Evolutionary conservation across 2,888 invertebrate genomes (phyloP), one percentile per base, ranked within the genome.

Genomic region (Lepidocyrtinus sp.): DNA sequence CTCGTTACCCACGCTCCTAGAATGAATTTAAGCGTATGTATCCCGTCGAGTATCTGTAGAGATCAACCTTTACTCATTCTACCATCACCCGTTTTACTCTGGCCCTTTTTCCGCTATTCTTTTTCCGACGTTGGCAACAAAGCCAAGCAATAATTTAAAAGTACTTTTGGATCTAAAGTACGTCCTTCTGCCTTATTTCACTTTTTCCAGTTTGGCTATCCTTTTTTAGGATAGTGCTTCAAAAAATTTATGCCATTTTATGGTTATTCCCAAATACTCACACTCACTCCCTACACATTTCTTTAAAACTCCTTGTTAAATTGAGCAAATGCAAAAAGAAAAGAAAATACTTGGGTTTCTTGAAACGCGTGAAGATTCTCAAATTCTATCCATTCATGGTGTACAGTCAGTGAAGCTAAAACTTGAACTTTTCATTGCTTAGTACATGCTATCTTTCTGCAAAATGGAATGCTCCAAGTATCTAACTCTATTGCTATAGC

Each of bases 71-170:
- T 36, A 50, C 50, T 12, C 50, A 2, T 50, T 50, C 17, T 36
- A 5, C 36, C 36, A 36, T 7, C n/a, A n/a, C n/a, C n/a, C n/a
- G n/a, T n/a, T n/a, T n/a, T n/a, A n/a, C 45, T 45, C 17, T 36
- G 5, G 21, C 67, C 2, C 17, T 50, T 21, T 36, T 65, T 17
- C 21, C 65, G 19, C 19, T 22, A 36, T 25, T n/a, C 59, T 22
- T 68, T 27, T n/a, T 25, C 19, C 46, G 1, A n/a, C 63, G 3
- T 61, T 75, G 74, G 74, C 36, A 45, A 21, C 27, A 67, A 70
- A 63, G 64, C 64, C 45, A 22, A 50, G 70, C 76, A 76, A 76
- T 76, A 76, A 76, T 76, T 76, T 76, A 64, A 76, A 71, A 55
- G 70, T 64, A 24, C 65, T 71, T 76, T 71, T 50, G 26, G 61